phyloP scores from a whole-genome alignment of 2,797 vertebrate genomes.

The Micropoecilia bifurca region DNA sequence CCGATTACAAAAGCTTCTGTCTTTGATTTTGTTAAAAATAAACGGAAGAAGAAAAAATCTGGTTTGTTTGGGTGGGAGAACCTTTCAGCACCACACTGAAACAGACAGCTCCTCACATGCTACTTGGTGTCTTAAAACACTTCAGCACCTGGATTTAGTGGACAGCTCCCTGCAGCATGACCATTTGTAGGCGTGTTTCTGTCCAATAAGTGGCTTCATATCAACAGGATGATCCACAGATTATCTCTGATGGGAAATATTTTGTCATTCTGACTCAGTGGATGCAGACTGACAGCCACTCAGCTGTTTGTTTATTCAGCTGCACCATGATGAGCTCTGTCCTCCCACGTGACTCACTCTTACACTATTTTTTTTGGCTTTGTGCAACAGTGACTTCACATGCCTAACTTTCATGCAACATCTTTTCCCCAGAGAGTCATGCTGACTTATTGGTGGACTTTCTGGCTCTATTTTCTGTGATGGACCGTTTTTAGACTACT shows the following conservation, averaged over 20 bases:
- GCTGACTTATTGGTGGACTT: background rate
- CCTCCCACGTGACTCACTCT: background rate
- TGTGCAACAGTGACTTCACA: conserved; percentile 5
- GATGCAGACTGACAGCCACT: conserved; percentile 1
- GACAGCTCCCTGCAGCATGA: conserved; percentile 40
- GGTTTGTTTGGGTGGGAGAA: background rate
- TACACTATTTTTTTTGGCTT: background rate
- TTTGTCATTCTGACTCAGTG: conserved; percentile 13
- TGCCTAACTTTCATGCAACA: background rate
- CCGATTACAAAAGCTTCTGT: background rate
- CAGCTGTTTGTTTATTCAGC: conserved; percentile 10
- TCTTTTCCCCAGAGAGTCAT: background rate
- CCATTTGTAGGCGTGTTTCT: conserved; percentile 11
- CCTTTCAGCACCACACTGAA: conserved; percentile 50
- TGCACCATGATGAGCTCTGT: background rate
- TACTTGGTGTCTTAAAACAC: background rate
- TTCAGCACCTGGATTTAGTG: conserved; percentile 50
- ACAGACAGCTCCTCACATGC: conserved; percentile 36
- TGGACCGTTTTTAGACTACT: background rate
- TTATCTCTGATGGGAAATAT: background rate
- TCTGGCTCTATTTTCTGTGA: background rate
- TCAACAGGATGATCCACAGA: background rate
- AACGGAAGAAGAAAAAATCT: background rate
- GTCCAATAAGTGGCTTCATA: background rate
- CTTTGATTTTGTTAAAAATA: conserved; percentile 4